Base-by-base conservation (phyloP, 2,888 invertebrate species). In the Aromia moschata region DNA sequence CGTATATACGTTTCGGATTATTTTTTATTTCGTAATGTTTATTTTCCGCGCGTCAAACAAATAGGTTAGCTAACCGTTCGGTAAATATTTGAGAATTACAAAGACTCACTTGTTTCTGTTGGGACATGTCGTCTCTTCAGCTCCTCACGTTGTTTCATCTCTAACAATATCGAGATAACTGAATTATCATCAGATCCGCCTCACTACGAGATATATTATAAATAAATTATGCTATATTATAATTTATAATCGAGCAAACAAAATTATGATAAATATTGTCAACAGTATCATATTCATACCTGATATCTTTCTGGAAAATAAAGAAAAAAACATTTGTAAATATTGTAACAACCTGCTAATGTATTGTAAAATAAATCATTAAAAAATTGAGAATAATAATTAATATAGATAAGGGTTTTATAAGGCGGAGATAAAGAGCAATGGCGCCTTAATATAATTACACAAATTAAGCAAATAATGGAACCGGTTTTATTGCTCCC, bases 91-190 rank as follows among this genome's bases (percentile, higher is more conserved):
- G 49, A 20, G 15, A 49, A 20, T 38, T 49, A 10, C 15, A 11
- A 41, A 30, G 37, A 59, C 62, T 62, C 58, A 64, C 64, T 61
- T 47, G 56, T 33, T 64, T 54, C 44, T 55, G 55, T 53, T 61
- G 61, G 33, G 65, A 40, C 65, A 65, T 64, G 41, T 30, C 56
- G 40, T 57, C 36, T n/a, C n/a, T 49, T 47, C 46, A 44, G 43
- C 25, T 16, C 41, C 38, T 44, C 57, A 71, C 70, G n/a, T 25
- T 65, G 67, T 58, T 64, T 64, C 69, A 68, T 69, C 67, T 65
- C 65, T 56, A 65, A 70, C 69, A 68, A 70, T 69, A 69, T 65
- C 62, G 56, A 70, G 70, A 71, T 71, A 72, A 74, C 73, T 74
- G 70, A 70, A 67, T 63, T 38, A 49, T 49, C 49, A 63, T 61